A percentile compares a stretch with the other conserved stretches of the same genome.
These are phyloP conservation scores for Oryzias sinensis DNA, from an alignment of 2,797 vertebrate genomes.

Conservation along the genomic window DNA sequence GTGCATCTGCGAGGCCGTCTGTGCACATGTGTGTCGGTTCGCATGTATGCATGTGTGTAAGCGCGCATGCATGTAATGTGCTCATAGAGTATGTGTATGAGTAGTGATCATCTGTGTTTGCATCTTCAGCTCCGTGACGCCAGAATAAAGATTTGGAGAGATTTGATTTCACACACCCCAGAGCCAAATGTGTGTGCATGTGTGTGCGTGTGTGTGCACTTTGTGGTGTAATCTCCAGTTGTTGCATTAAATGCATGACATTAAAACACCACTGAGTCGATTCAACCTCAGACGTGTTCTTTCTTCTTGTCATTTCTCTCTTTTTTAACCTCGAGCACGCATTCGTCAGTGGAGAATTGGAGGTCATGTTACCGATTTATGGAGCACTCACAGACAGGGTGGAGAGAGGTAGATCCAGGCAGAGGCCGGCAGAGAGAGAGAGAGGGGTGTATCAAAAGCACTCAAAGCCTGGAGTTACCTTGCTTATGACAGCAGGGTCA, in stretches of 20 bases:
- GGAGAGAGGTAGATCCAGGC: constrained; percentile 34
- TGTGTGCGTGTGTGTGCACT: constrained; percentile 27
- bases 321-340: constrained; percentile 55
- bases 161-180: constrained; percentile 69
- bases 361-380: constrained; percentile 69
- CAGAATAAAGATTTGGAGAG: constrained; percentile 73
- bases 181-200: constrained; percentile 47
- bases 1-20: constrained; percentile 61
- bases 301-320: constrained; percentile 28
- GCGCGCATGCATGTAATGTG: constrained; percentile 63
- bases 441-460: constrained; percentile 26
- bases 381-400: constrained; percentile 52
- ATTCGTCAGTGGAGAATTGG: constrained; percentile 64
- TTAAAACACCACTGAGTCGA: constrained; percentile 80
- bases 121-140: constrained; percentile 67
- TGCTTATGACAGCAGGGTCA: constrained; percentile 61
- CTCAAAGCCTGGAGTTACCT: constrained; percentile 58
- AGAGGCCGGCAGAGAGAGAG: constrained; percentile 19
- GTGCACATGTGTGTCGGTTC: constrained; percentile 43
- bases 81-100: constrained; percentile 39
- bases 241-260: constrained; percentile 78
- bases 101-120: constrained; percentile 69
- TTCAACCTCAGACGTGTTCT: constrained; percentile 64
- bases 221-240: constrained; percentile 66
- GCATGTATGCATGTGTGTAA: constrained; percentile 59